Percentiles rank a stretch among this genome's conserved stretches.
Conservation (phyloP, 2,888 invertebrate species). For the Phalangium opilio region DNA sequence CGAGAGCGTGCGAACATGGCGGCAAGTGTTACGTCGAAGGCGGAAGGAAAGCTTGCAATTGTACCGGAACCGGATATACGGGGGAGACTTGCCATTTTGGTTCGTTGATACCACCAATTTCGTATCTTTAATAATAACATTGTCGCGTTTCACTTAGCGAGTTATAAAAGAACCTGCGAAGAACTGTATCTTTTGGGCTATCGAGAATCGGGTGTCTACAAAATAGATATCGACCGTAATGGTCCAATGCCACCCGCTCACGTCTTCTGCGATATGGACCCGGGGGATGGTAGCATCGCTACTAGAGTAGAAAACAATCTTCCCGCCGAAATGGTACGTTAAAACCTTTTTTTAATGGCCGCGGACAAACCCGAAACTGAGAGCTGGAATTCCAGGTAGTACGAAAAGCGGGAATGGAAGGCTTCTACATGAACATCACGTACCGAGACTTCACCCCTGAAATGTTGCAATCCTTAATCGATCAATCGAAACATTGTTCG, state of each 20-base stretch:
- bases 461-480: conserved; percentile 77
- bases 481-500: conserved; percentile 73
- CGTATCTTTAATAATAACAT: background rate
- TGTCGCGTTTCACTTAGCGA: conserved; percentile 39
- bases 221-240: conserved; percentile 85
- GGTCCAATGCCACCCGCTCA: conserved; percentile 80
- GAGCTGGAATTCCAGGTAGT: conserved; percentile 44
- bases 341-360: no score
- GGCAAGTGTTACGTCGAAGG: conserved; percentile 79
- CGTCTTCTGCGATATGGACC: conserved; percentile 80
- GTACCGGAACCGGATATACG: conserved; percentile 74
- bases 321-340: conserved; percentile 59
- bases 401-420: conserved; percentile 55
- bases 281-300: conserved; percentile 63
- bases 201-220: conserved; percentile 74
- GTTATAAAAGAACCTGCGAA: conserved; percentile 79
- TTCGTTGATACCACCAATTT: conserved; percentile 27
- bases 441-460: conserved; percentile 78
- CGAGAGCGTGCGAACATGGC: conserved; percentile 82
- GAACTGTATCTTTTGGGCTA: conserved; percentile 75
- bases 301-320: conserved; percentile 80
- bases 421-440: conserved; percentile 68
- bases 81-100: conserved; percentile 86
- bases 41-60: conserved; percentile 74
- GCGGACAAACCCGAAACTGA: no score